phyloP scores from a whole-genome alignment of 2,888 invertebrate genomes.

The Drosophila macrothrix region DNA sequence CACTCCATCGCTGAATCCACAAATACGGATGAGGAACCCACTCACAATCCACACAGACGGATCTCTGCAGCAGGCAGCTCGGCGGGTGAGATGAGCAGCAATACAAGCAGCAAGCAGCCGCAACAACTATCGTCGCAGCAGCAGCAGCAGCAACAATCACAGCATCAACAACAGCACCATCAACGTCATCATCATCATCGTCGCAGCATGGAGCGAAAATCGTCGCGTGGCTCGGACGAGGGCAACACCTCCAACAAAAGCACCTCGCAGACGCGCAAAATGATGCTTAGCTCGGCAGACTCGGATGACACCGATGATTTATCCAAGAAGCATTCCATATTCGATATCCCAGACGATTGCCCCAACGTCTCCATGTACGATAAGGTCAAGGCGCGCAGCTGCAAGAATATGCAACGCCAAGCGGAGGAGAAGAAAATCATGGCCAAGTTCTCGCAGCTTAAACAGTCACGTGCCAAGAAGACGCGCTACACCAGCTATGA shows the following conservation, averaged over 20 bases:
- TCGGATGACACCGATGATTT: conserved; percentile 88
- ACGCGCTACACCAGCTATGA: conserved; percentile 95
- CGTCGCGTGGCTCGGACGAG: conserved; percentile 71
- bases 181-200: conserved; percentile 66
- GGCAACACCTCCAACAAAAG: conserved; percentile 71
- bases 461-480: conserved; percentile 95
- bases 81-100: conserved; percentile 68
- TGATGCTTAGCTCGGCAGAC: conserved; percentile 89
- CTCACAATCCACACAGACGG: conserved; percentile 70
- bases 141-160: conserved; percentile 18
- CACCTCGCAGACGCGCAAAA: conserved; percentile 77
- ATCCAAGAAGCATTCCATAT: conserved; percentile 94
- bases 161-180: conserved; percentile 31
- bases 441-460: conserved; percentile 94
- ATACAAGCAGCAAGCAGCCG: conserved; percentile 58
- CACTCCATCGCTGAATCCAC: conserved; percentile 76
- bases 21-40: conserved; percentile 78
- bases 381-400: conserved; percentile 96
- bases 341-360: conserved; percentile 93
- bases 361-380: conserved; percentile 99
- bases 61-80: conserved; percentile 72
- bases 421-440: conserved; percentile 96
- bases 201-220: conserved; percentile 74
- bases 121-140: conserved; percentile 45
- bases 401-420: conserved; percentile 96